Base-by-base conservation (phyloP, 2,888 invertebrate species). In the Dryobota labecula region DNA sequence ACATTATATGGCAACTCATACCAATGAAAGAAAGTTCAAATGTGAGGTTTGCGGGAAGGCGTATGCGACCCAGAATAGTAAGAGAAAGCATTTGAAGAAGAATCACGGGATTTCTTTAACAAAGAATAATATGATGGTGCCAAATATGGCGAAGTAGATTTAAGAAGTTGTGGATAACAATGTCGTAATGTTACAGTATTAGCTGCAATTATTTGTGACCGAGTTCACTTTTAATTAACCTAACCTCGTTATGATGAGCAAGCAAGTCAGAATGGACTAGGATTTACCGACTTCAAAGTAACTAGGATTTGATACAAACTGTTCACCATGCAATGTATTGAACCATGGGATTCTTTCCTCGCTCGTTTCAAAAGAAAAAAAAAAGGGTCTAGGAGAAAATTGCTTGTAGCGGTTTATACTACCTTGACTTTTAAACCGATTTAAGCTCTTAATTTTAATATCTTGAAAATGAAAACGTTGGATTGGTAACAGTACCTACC, bases 21-120 rank as follows among this genome's bases (percentile, higher is more conserved):
- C 95, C 0, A 96, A 96, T 61, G 96, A 96, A 53, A 94, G 96
- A 45, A 95, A 94, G 33, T 96, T 96, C 71, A 96, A 97, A 68
- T 97, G 97, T 79, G 96, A 97, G 20, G 92, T 96, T 0, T 97
- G 97, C 80, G 96, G 96, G 0, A 96, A 96, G 68, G 96, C 96
- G 80, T 96, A 95, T 68, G 94, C 94, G 0, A 95, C 95, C 5
- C 94, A 94, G 83, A 94, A 92, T 62, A 94, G 95, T 72, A 92
- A 90, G 61, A 84, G 94, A 36, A 94, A 94, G 73, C 95, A 95
- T 73, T 92, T 95, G 94, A 95, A 94, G 86, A 95, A 94, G 71
- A 95, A 93, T 73, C 95, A 95, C 63, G 95, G 92, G 3, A 90
- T 93, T 9, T 49, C 82, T 38, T 69, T 73, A 30, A 73, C 77